Percentiles rank a stretch among this genome's conserved stretches.
Evolutionary conservation across 2,888 invertebrate genomes (phyloP).

Genomic region (Rhingia rostrata): DNA sequence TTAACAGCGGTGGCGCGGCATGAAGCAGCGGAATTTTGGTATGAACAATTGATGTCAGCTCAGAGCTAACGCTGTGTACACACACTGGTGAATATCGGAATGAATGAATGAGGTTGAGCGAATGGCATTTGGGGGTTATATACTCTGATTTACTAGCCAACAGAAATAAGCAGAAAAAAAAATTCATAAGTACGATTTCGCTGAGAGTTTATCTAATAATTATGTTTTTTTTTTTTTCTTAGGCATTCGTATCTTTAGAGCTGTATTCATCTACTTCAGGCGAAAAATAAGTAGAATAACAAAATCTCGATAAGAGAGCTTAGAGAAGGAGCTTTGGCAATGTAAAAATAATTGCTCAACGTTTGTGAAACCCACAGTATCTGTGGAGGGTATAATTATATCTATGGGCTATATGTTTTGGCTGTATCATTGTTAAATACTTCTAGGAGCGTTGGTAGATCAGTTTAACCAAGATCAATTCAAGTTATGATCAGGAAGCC

Average conservation of each 20-base stretch:
- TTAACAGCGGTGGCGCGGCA: slow-evolving; percentile 38
- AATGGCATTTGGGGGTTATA: slow-evolving; percentile 54
- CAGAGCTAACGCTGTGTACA: slow-evolving; percentile 4
- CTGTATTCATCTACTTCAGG: slow-evolving; percentile 26
- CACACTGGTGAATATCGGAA: slow-evolving; percentile 13
- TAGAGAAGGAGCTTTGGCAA: slow-evolving; percentile 6
- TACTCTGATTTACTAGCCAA: slow-evolving; percentile 31
- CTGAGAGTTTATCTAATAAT: slow-evolving; percentile 39
- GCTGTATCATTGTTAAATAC: background rate
- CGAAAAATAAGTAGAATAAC: background rate
- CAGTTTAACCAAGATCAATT: background rate
- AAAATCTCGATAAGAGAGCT: slow-evolving; percentile 15
- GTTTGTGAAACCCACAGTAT: background rate
- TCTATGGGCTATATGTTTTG: background rate
- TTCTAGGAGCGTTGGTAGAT: too few relatives aligned
- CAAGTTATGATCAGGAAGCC: background rate
- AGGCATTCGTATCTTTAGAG: background rate
- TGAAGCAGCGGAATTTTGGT: slow-evolving; percentile 37
- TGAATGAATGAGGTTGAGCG: slow-evolving; percentile 54
- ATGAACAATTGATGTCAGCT: slow-evolving; percentile 63
- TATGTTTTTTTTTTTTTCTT: slow-evolving; percentile 17
- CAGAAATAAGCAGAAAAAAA: background rate
- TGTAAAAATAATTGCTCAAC: slow-evolving; percentile 19
- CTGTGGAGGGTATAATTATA: background rate
- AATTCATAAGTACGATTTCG: slow-evolving; percentile 16